These are phyloP conservation scores for Cichladusa arquata DNA, from an alignment of 2,113 vertebrate genomes.

Conservation along the genomic window DNA sequence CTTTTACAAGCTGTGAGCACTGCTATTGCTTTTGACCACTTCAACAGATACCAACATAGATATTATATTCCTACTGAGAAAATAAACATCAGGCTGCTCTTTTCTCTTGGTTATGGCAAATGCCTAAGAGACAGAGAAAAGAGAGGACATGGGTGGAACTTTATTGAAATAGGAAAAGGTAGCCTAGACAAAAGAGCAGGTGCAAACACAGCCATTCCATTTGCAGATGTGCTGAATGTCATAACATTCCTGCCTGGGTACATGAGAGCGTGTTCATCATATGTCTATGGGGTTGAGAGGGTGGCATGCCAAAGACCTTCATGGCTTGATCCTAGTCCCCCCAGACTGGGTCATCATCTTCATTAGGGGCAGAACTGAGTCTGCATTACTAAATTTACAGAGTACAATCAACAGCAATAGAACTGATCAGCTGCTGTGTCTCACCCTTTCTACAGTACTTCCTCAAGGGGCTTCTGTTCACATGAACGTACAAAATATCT, in stretches of 20 bases:
- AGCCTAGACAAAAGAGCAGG: slow-evolving; percentile 46
- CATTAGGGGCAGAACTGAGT: background rate
- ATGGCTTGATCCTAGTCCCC: background rate
- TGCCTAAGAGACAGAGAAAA: background rate
- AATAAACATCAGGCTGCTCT: background rate
- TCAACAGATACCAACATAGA: background rate
- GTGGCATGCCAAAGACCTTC: background rate
- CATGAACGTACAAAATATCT: background rate
- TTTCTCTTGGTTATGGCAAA: slow-evolving; percentile 6
- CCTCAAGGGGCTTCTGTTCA: background rate
- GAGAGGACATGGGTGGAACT: background rate
- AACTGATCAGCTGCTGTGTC: background rate
- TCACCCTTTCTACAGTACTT: background rate
- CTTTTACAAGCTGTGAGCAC: background rate
- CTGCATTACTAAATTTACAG: background rate
- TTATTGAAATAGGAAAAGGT: slow-evolving; percentile 61
- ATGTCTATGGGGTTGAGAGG: background rate
- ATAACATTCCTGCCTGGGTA: slow-evolving; percentile 25
- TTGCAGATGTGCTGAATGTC: slow-evolving; percentile 15
- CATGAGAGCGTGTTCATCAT: background rate
- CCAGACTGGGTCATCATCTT: background rate
- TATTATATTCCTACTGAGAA: background rate
- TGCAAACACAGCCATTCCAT: slow-evolving; percentile 44
- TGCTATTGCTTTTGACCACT: background rate
- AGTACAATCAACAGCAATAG: background rate